Percentiles rank a stretch among this genome's conserved stretches.
phyloP scores from a whole-genome alignment of 2,113 vertebrate genomes.

The Irena cyanogastra region DNA sequence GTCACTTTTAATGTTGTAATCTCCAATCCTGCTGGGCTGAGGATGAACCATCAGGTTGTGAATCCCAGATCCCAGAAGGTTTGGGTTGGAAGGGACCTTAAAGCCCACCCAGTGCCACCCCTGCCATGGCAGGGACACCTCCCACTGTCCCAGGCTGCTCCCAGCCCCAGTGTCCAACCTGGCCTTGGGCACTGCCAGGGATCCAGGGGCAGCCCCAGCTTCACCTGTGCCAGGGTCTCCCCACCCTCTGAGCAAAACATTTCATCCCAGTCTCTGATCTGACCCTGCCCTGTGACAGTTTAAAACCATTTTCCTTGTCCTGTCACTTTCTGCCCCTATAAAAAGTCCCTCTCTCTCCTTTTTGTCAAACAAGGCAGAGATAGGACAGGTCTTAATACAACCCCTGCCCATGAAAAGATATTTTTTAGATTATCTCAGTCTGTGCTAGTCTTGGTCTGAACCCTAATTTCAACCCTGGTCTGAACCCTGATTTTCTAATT shows the following conservation, averaged over 20 bases:
- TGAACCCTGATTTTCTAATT: neutral
- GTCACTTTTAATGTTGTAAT: neutral
- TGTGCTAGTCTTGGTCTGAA: neutral
- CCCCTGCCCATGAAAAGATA: neutral
- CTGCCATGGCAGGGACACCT: neutral
- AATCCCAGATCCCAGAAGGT: neutral
- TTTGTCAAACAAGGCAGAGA: neutral
- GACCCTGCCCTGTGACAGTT: neutral
- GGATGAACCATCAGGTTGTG: neutral
- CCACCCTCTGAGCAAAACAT: neutral
- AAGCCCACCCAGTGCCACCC: fast-evolving
- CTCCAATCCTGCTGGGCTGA: neutral
- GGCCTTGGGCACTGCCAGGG: neutral
- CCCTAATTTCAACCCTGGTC: neutral
- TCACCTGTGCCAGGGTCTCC: neutral
- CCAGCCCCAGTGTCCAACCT: neutral
- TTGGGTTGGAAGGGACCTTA: neutral
- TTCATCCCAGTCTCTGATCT: neutral
- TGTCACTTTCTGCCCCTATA: neutral
- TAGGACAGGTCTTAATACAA: neutral
- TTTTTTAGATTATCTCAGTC: neutral
- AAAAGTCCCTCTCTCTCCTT: neutral
- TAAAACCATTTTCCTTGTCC: neutral
- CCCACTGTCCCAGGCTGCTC: neutral
- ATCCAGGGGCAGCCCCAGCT: neutral